These are phyloP conservation scores for Hippoglossus stenolepis DNA, from an alignment of 2,113 vertebrate genomes.

Conservation along the genomic window DNA sequence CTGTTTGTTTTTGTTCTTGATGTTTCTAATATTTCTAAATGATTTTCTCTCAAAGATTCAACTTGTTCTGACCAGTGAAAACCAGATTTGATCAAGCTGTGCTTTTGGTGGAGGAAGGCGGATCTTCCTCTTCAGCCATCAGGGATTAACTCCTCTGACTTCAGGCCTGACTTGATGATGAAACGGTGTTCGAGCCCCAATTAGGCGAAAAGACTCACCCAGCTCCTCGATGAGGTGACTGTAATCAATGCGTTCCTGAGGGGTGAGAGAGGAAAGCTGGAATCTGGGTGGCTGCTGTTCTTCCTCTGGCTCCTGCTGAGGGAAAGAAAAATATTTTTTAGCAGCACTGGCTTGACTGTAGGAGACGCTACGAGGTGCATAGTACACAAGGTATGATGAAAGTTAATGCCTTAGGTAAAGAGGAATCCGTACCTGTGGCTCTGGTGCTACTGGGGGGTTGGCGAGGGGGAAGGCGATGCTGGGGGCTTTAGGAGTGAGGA, in stretches of 20 bases:
- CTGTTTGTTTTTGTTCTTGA: neutral
- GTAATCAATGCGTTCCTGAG: constrained; percentile 96
- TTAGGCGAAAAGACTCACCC: constrained; percentile 79
- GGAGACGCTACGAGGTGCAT: neutral
- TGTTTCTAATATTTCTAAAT: neutral
- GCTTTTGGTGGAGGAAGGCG: constrained; percentile 25
- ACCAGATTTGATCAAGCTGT: neutral
- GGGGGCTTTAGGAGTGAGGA: constrained; percentile 88
- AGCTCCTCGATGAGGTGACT: constrained; percentile 96
- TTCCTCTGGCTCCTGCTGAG: constrained; percentile 65
- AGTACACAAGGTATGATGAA: neutral
- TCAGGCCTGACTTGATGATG: constrained; percentile 22
- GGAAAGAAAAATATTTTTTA: constrained; percentile 7
- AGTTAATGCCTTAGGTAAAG: neutral
- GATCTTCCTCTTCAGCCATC: constrained; percentile 23
- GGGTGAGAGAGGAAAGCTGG: constrained; percentile 95
- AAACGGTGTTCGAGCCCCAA: constrained; percentile 14
- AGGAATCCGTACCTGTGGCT: constrained; percentile 75
- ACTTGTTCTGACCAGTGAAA: neutral
- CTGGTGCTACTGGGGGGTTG: constrained; percentile 87
- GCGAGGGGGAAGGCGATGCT: constrained; percentile 89
- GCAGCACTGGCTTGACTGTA: neutral
- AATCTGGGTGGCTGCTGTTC: constrained; percentile 84
- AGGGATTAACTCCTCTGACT: constrained; percentile 30
- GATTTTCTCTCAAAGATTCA: neutral